A percentile compares a stretch with the other conserved stretches of the same genome.
Conservation (phyloP, 2,113 vertebrate species). For the Geothlypis trichas region DNA sequence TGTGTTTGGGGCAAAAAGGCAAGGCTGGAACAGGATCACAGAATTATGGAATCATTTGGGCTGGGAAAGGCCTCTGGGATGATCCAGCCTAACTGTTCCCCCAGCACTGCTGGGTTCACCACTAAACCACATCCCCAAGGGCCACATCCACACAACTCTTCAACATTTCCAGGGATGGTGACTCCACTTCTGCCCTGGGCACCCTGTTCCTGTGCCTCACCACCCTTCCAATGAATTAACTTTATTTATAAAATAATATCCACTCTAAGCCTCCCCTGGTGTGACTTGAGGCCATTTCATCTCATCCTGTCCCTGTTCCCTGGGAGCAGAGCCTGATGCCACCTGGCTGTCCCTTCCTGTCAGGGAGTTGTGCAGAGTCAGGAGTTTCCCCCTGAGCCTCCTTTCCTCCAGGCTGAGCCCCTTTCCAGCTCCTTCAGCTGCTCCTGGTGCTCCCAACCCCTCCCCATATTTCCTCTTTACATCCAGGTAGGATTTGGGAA, state of each 20-base stretch:
- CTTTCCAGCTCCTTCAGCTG: not conserved
- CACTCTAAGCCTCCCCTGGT: not conserved
- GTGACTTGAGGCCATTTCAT: not conserved
- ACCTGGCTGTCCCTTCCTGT: not conserved
- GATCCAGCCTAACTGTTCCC: not conserved
- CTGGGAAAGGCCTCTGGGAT: not conserved
- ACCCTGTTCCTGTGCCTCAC: not conserved
- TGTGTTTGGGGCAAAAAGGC: not conserved
- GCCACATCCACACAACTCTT: not conserved
- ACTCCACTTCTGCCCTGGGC: not conserved
- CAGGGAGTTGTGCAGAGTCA: not conserved
- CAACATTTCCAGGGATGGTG: not conserved
- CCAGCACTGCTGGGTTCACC: not conserved
- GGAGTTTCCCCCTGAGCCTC: rapidly evolving
- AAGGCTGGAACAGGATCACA: not conserved
- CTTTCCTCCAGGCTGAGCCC: not conserved
- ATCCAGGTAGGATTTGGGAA: not conserved
- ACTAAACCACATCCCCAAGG: not conserved
- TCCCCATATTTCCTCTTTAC: not conserved
- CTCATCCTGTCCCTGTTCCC: not conserved
- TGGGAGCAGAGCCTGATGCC: not conserved
- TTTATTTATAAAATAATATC: not conserved
- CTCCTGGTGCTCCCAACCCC: not conserved
- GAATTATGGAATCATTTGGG: not conserved
- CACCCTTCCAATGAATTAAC: not conserved